phyloP scores from a whole-genome alignment of 35 echinoderm and acorn worm species.

The Amphiura filiformis region DNA sequence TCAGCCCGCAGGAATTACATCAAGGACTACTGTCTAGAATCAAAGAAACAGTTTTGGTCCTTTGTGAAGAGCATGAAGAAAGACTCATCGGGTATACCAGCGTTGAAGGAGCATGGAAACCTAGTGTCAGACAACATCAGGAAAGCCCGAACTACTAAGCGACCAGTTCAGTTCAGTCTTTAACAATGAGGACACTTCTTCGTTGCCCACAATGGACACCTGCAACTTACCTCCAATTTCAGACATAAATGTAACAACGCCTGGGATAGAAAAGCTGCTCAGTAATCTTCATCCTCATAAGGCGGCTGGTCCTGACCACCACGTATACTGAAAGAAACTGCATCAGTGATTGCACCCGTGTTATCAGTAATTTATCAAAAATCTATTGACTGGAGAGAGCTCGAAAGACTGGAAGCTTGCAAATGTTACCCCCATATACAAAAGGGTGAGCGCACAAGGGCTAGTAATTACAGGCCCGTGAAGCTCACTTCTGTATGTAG shows the following conservation, averaged over 20 bases:
- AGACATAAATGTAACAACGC: background rate
- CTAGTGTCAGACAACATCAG: background rate
- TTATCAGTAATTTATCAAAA: background rate
- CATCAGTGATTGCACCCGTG: background rate
- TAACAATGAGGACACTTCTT: background rate
- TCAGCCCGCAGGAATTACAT: constrained; percentile 12
- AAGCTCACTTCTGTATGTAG: background rate
- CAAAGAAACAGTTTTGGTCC: constrained; percentile 36
- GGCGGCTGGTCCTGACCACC: background rate
- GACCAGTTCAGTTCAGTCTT: constrained; percentile 23
- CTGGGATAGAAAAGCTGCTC: background rate
- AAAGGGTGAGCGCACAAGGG: background rate
- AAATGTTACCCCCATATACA: background rate
- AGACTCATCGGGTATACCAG: constrained; percentile 2
- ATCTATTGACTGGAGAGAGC: background rate
- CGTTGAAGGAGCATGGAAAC: constrained; percentile 13
- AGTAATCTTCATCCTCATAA: background rate
- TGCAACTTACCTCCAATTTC: background rate
- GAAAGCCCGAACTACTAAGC: constrained; percentile 24
- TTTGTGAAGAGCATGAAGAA: too few species aligned
- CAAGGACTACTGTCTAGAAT: too few species aligned
- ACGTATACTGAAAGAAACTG: background rate
- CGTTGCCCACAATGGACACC: background rate
- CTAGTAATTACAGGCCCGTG: background rate
- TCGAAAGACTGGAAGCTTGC: background rate